Base-by-base conservation (phyloP, 2,888 invertebrate species). In the Lasioglossum leucozonium region DNA sequence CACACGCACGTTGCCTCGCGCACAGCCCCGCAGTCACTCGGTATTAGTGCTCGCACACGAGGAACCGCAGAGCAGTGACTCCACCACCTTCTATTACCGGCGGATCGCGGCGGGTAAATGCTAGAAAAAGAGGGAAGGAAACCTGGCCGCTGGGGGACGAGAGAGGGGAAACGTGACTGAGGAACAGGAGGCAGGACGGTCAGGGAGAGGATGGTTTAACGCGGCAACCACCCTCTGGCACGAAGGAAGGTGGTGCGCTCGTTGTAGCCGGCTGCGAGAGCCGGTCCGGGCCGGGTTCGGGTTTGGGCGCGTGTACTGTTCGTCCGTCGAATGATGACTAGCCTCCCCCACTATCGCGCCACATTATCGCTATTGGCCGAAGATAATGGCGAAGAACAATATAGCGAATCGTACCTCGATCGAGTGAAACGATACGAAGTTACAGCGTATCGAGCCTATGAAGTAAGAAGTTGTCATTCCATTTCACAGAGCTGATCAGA, bases 71-170 rank as follows among this genome's bases (percentile, higher is more conserved):
- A 55, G 71, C 87, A 67, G 82, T 79, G 86, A 90, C 86, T 90
- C 89, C 78, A 82, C 85, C 90, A 84, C 88, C 87, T 89, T 89
- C 89, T 91, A 91, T 91, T 84, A 88, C 86, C 89, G 55, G 55
- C 75, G 84, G 87, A 81, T 72, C 77, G 79, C 81, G 77, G 85
- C 86, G 81, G 77, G 82, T 85, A 89, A 89, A 88, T 88, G 82
- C 82, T 88, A 82, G 86, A 86, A 84, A 79, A 82, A 79, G 89
- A 79, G 73, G 75, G 81, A 73, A 47, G 6, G 67, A 72, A 72
- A 51, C 67, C 44, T 16, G 26, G 71, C 42, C 16, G 51, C 42
- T 22, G 51, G 40, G 18, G 65, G 22, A 65, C 18, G 34, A 6
- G 22, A 11, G 34, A 10, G 22, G 37, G 34, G 65, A 65, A 18